Base-by-base conservation (phyloP, 2,113 vertebrate species). In the Stegastes partitus region DNA sequence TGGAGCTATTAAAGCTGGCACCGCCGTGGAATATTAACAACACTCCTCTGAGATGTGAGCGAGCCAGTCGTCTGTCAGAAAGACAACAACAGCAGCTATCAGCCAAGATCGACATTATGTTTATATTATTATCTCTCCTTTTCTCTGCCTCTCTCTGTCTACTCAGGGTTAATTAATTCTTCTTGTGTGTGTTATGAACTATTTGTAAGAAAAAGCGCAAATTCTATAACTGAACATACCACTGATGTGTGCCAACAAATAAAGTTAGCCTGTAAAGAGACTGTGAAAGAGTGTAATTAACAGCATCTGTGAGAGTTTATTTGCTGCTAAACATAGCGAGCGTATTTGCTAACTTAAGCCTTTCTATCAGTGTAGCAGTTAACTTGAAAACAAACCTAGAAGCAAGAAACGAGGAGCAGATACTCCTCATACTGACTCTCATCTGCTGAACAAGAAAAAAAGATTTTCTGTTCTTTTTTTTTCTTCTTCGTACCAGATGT, bases 11-110 rank as follows among this genome's bases (percentile, higher is more conserved):
- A 79, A 84, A 84, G 59, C 65, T 71, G 81, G 31, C 81, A 71
- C 39, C 54, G 68, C 54, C 72, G 75, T 75, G 82, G 81, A 76
- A 81, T 83, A 84, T 84, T 72, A 82, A 73, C 65, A 47, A 25
- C 21, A 21, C 50, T 81, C 81, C 74, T 83, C 70, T 54, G 85
- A 87, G 80, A 81, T 83, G 66, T 77, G 49, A 74, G 31, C 58
- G 39, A 68, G 86, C 74, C 68, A 85, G 63, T 49, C 64, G 74
- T 71, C 67, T 84, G 78, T 68, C 69, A 80, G 79, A 42, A 82
- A 74, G 80, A 68, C 61, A 57, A 68, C 61, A 57, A 54, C 69
- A 72, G 59, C 58, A 76, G 39, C 72, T 68, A 39, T 5, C 71
- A 71, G 74, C 81, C 72, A 77, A 74, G n/a, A 70, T 50, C 57